Base-by-base conservation (phyloP, 2,888 invertebrate species). In the Acheta domesticus region DNA sequence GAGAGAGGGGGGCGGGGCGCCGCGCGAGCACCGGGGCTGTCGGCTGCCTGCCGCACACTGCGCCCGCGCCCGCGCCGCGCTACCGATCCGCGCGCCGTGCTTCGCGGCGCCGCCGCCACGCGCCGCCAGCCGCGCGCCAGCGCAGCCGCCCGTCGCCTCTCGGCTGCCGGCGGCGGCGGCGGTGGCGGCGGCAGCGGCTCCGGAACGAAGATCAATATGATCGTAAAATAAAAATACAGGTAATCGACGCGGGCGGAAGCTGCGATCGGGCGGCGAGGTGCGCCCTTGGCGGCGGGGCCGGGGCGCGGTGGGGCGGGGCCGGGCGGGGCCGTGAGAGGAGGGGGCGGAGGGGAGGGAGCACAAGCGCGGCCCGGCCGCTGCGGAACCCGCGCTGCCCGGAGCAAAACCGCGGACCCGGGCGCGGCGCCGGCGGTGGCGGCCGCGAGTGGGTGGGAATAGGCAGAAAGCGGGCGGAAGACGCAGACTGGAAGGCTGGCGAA, bases 41-140 rank as follows among this genome's bases (percentile, higher is more conserved):
- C 62, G 62, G 62, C 62, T n/a, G 62, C 62, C 62, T 62, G 62
- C 62, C 62, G 62, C 62, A n/a, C 62, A 62, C 62, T 62, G 62
- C 62, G 62, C 62, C n/a, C 62, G 62, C 62, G 62, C 62, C 62
- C 62, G 62, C 62, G 62, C 62, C 16, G n/a, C 62, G 62, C 62
- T 62, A 62, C 62, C 62, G 62, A 62, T 62, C 62, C 62, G 62
- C 62, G 62, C 62, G 62, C 16, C 62, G 14, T 36, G n/a, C 16
- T 62, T 62, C 62, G n/a, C 36, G n/a, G 62, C 62, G 62, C 62
- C 62, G 62, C 62, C 62, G 62, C n/a, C 16, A n/a, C 16, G 62
- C 62, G 62, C 62, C 62, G 62, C 62, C 62, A 62, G n/a, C 16
- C 62, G 62, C 62, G 62, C 62, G 62, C 62, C 62, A n/a, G 62